Conservation (phyloP, 2,888 invertebrate genomes). For the Linyphia triangularis region DNA sequence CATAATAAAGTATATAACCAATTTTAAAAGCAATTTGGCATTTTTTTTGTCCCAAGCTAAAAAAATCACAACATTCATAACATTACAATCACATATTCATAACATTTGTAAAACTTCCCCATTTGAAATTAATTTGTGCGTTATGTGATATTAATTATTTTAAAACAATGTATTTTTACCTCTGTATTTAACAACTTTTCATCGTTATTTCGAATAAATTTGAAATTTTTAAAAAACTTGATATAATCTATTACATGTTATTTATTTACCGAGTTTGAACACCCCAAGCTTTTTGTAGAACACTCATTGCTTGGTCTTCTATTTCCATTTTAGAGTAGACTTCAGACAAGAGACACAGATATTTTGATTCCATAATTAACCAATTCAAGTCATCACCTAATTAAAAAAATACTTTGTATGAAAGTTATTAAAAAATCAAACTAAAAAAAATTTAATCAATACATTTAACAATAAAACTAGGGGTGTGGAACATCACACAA, state of each 20-base stretch:
- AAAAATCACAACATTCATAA: no score
- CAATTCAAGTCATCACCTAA: slow-evolving; percentile 71
- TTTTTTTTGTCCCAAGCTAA: no score
- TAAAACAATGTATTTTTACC: no score
- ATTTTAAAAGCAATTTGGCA: no score
- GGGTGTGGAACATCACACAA: background rate
- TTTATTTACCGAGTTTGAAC: slow-evolving; percentile 81
- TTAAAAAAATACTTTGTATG: background rate
- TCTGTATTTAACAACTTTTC: no score
- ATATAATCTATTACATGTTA: background rate
- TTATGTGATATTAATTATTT: no score
- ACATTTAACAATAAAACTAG: background rate
- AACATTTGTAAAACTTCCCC: no score
- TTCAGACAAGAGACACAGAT: slow-evolving; percentile 86
- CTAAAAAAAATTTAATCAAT: background rate
- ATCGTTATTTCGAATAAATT: no score
- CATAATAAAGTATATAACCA: no score
- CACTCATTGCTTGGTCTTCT: slow-evolving; percentile 79
- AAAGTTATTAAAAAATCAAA: background rate
- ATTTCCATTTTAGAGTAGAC: slow-evolving; percentile 80
- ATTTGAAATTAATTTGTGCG: no score
- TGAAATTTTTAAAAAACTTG: background rate
- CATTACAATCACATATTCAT: no score
- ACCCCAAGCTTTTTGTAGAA: slow-evolving; percentile 80
- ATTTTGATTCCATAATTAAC: slow-evolving; percentile 83